Base-by-base conservation (phyloP, 2,113 vertebrate genomes). In the Salvelinus alpinus region DNA sequence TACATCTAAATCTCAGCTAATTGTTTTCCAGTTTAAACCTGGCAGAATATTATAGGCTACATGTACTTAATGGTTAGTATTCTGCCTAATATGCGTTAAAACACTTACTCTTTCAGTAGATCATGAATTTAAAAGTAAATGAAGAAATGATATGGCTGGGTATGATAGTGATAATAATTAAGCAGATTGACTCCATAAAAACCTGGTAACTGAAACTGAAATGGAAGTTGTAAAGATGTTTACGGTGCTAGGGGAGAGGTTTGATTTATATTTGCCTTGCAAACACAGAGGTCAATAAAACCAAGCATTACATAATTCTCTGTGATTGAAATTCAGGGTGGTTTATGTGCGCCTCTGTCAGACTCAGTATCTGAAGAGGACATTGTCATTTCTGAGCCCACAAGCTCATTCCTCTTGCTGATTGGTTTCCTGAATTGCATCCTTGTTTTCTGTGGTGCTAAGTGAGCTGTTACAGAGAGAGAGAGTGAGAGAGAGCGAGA, bases 1-100 rank as follows among this genome's bases (percentile, higher is more conserved):
- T 88, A 80, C 20, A 27, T 5, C 73, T 82, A 57, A 82, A 73
- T 70, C 82, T 64, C 59, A 78, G 72, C 74, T 85, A 82, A 87
- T 85, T 79, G 48, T 84, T 78, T 88, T 84, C 79, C 81, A 75
- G 85, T 85, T 85, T 72, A 71, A 82, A 84, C 74, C 75, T 86
- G 78, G 79, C 76, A 71, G 24, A 68, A 71, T 70, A 73, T 85
- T 70, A 70, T 29, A 67, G 54, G 62, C 5, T 73, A 75, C 70
- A 62, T 71, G 20, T 70, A 70, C 57, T 75, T 76, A 73, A 69
- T 68, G 54, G 47, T 62, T 51, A 22, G 60, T 71, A 22, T 72
- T 11, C 59, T 76, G 71, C 60, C 34, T 82, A 38, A 74, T 82
- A 70, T 74, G 27, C 48, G 48, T 74, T 27, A 64, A 76, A 72